Percentiles rank a stretch among this genome's conserved stretches.
phyloP scores from a whole-genome alignment of 2,888 invertebrate genomes.

The Ennomos quercinarius region DNA sequence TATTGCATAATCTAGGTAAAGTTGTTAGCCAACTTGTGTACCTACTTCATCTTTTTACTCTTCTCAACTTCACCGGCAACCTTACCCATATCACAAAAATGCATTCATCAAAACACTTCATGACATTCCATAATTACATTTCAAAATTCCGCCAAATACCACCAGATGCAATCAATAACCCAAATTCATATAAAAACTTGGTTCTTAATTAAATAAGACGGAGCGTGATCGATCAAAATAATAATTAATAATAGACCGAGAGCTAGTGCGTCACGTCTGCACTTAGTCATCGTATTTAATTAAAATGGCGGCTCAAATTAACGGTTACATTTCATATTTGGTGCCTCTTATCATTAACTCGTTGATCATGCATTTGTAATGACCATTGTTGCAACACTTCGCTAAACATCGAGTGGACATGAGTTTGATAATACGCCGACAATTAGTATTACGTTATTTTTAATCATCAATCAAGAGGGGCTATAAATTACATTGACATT shows the following conservation, averaged over 20 bases:
- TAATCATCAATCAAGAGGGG: slow-evolving; percentile 65
- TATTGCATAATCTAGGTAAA: too few species aligned
- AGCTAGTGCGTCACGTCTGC: slow-evolving; percentile 69
- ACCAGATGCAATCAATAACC: slow-evolving; percentile 62
- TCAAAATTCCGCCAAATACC: slow-evolving; percentile 31
- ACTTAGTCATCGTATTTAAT: slow-evolving; percentile 85
- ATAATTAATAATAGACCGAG: slow-evolving; percentile 82
- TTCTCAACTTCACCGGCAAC: neutral
- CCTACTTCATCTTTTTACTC: neutral
- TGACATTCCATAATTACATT: slow-evolving; percentile 25
- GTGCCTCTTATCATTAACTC: slow-evolving; percentile 64
- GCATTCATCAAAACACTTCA: slow-evolving; percentile 22
- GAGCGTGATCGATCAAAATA: slow-evolving; percentile 82
- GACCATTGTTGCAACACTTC: slow-evolving; percentile 47
- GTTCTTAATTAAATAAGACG: slow-evolving; percentile 80
- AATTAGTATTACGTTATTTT: slow-evolving; percentile 61
- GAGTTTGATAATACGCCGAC: slow-evolving; percentile 44
- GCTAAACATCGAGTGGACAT: slow-evolving; percentile 41
- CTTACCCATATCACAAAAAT: slow-evolving; percentile 38
- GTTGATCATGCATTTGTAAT: slow-evolving; percentile 49
- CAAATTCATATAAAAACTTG: slow-evolving; percentile 62
- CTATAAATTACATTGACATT: slow-evolving; percentile 45
- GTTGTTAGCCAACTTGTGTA: too few species aligned
- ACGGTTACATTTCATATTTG: slow-evolving; percentile 75
- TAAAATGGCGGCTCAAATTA: slow-evolving; percentile 79